Conservation (phyloP, 2,113 vertebrate genomes). For the Poecile atricapillus region DNA sequence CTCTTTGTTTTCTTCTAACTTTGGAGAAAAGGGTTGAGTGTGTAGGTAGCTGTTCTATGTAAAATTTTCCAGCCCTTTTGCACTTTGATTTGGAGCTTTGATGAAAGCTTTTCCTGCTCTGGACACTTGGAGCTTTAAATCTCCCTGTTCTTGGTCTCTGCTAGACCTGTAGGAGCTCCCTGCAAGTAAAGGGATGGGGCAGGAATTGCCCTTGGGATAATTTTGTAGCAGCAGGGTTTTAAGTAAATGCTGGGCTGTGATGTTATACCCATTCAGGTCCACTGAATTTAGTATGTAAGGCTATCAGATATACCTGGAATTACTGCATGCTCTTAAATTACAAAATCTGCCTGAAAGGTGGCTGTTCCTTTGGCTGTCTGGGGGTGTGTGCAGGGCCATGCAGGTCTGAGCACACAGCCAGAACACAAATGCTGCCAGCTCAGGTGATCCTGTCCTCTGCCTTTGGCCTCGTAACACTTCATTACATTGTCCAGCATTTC, state of each 20-base stretch:
- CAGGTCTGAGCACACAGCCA: not conserved
- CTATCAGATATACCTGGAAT: not conserved
- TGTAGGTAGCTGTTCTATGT: not conserved
- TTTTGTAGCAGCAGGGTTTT: not conserved
- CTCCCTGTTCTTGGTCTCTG: not conserved
- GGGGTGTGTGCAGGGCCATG: not conserved
- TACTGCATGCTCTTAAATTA: not conserved
- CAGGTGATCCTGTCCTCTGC: not conserved
- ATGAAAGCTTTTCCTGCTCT: not conserved
- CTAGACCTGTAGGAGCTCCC: not conserved
- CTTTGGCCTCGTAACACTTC: not conserved
- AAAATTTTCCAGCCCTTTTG: not conserved
- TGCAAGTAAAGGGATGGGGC: not conserved
- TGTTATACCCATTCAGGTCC: not conserved
- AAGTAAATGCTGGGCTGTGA: not conserved
- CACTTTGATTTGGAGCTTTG: not conserved
- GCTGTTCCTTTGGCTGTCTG: not conserved
- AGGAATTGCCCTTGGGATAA: not conserved
- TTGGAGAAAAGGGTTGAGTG: not conserved
- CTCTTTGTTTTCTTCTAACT: not conserved
- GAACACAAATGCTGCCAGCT: not conserved
- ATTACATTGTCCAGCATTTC: slow-evolving; percentile 25
- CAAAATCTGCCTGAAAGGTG: not conserved
- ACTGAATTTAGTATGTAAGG: not conserved
- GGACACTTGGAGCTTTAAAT: not conserved